These are phyloP conservation scores for Numenius arquata DNA, from an alignment of 2,113 vertebrate species.

Conservation along the genomic window DNA sequence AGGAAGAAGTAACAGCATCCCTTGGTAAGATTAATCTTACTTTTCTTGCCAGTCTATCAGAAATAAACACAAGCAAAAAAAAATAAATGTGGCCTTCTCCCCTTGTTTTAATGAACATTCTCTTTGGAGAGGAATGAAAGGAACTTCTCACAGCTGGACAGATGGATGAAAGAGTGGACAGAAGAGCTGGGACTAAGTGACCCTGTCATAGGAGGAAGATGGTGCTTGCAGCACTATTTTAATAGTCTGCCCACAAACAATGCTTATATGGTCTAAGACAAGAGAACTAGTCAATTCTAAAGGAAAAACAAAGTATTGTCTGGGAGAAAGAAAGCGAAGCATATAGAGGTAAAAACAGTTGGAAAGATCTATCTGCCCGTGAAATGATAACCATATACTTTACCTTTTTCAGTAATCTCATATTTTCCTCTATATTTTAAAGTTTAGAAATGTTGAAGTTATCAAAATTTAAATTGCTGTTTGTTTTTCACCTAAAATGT, in stretches of 20 bases:
- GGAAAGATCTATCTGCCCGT: not conserved
- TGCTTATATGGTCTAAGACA: not conserved
- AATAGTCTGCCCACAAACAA: not conserved
- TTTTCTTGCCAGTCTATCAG: not conserved
- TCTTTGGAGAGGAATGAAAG: not conserved
- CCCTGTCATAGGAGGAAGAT: not conserved
- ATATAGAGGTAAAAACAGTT: not conserved
- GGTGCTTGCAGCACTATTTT: not conserved
- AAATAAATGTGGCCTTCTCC: not conserved
- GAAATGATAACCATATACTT: not conserved
- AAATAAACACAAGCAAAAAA: not conserved
- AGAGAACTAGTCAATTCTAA: not conserved
- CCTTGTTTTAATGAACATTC: not conserved
- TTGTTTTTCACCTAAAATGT: conserved; percentile 43
- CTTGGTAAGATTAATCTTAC: not conserved
- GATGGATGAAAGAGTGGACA: not conserved
- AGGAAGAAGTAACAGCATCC: not conserved
- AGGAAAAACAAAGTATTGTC: not conserved
- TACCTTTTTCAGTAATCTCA: not conserved
- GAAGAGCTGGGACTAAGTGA: not conserved
- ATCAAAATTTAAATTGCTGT: conserved; percentile 30
- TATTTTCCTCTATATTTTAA: not conserved
- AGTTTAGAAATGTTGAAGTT: not conserved
- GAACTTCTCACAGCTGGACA: not conserved
- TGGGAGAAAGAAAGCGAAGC: not conserved